A percentile compares a stretch with the other conserved stretches of the same genome.
Conservation (phyloP, 1,140 invertebrate species). For the Sinella curviseta region DNA sequence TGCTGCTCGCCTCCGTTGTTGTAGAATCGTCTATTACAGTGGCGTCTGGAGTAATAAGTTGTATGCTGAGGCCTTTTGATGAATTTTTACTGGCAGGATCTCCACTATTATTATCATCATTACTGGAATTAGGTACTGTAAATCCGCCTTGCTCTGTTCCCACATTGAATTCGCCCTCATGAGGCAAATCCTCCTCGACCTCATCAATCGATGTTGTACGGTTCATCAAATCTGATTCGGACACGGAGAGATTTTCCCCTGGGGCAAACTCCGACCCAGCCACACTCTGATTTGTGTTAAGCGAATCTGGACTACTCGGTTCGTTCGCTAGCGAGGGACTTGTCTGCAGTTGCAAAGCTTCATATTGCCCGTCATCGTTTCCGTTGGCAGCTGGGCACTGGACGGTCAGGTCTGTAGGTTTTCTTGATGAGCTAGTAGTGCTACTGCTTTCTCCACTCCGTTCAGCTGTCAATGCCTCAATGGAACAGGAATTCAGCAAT, state of each 20-base stretch:
- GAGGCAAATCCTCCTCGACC: conserved; percentile 49
- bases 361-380: conserved; percentile 14
- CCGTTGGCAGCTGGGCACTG: conserved; percentile 16
- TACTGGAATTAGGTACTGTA: background rate
- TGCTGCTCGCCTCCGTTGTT: too few species aligned
- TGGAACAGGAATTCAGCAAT: background rate
- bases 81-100: background rate
- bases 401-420: background rate
- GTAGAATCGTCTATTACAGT: too few species aligned
- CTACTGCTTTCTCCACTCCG: background rate
- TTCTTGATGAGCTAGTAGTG: background rate
- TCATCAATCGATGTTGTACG: conserved; percentile 49
- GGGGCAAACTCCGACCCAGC: conserved; percentile 46
- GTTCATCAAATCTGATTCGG: conserved; percentile 46
- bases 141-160: conserved; percentile 1
- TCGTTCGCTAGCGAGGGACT: conserved; percentile 23
- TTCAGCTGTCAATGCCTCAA: background rate
- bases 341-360: background rate
- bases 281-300: conserved; percentile 49
- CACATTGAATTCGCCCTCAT: conserved; percentile 28
- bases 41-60: too few species aligned
- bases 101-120: too few species aligned
- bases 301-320: conserved; percentile 46
- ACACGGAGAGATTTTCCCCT: conserved; percentile 43
- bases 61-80: background rate